phyloP scores from a whole-genome alignment of 2,113 vertebrate species.

The Fulica atra region DNA sequence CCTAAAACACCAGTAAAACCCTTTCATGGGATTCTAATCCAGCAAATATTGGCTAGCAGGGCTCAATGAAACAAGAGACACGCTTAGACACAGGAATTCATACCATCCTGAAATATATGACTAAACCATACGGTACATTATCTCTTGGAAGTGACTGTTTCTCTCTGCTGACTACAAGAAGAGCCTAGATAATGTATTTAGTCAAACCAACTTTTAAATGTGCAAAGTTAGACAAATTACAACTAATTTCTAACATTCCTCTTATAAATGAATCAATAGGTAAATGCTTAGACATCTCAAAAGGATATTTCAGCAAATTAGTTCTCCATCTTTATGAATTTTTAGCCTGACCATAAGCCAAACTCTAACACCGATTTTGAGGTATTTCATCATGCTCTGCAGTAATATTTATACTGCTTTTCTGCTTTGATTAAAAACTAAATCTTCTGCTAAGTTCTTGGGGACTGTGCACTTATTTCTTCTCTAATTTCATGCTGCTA shows the following conservation, averaged over 20 bases:
- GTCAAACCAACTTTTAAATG: background rate
- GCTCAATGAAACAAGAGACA: background rate
- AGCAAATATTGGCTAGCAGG: background rate
- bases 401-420: background rate
- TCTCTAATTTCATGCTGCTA: background rate
- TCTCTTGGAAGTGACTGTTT: background rate
- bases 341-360: background rate
- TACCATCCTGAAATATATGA: background rate
- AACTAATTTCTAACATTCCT: background rate
- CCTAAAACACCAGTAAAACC: accelerated
- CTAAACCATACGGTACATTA: background rate
- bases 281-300: background rate
- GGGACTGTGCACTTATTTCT: background rate
- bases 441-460: background rate
- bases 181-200: background rate
- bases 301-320: background rate
- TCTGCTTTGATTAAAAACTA: background rate
- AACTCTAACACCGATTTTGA: background rate
- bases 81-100: background rate
- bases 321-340: background rate
- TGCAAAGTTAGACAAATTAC: background rate
- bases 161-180: background rate
- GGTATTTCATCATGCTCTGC: background rate
- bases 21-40: background rate
- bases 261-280: background rate